These are phyloP conservation scores for Ahaetulla prasina DNA, from an alignment of 2,113 vertebrate genomes.

Conservation along the genomic window DNA sequence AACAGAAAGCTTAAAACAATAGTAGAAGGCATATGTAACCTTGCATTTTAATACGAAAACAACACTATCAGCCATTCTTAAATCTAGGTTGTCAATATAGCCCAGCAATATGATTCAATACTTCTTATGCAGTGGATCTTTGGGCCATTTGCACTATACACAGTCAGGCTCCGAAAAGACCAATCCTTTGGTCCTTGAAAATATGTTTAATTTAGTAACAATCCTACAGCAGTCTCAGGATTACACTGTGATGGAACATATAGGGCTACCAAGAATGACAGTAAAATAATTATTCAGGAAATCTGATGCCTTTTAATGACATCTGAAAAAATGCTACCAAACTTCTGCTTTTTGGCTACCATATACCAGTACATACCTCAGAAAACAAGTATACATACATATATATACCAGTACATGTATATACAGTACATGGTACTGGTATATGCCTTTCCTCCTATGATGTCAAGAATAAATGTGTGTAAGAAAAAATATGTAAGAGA, in stretches of 20 bases:
- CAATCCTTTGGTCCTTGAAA: neutral
- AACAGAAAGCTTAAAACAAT: neutral
- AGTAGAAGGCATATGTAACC: neutral
- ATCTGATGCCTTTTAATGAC: neutral
- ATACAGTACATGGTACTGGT: no score
- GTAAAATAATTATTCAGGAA: neutral
- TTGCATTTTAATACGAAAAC: neutral
- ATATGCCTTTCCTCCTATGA: neutral
- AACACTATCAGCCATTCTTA: neutral
- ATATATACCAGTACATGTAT: no score
- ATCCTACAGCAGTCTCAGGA: neutral
- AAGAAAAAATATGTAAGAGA: neutral
- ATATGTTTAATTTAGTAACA: neutral
- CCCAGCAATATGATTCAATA: neutral
- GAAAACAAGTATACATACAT: no score
- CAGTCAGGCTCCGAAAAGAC: neutral
- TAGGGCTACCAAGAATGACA: neutral
- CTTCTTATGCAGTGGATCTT: neutral
- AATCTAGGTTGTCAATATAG: neutral
- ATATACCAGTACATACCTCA: neutral
- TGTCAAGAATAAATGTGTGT: neutral
- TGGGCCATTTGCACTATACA: neutral
- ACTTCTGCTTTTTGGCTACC: neutral
- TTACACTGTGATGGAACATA: neutral
- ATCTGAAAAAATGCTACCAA: neutral